Conservation (phyloP, 2,888 invertebrate genomes). For the Coleophora deauratella region DNA sequence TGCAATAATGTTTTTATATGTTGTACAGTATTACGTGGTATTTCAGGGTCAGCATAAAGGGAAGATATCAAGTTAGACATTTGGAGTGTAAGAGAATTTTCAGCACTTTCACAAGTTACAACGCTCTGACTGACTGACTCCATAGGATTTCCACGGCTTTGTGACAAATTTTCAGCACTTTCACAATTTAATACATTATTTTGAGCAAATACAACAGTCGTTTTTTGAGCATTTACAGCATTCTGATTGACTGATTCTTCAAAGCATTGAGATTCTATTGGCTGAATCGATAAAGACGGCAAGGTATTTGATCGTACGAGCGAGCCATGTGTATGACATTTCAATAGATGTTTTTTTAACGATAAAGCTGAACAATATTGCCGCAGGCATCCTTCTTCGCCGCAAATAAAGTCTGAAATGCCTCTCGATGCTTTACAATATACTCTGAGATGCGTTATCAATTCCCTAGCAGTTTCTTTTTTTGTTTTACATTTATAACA, state of each 20-base stretch:
- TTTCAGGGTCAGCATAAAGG: not conserved
- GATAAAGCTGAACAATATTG: slow-evolving; percentile 3
- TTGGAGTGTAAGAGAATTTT: not conserved
- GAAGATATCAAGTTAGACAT: not conserved
- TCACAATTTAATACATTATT: too few relatives aligned
- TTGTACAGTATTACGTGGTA: not conserved
- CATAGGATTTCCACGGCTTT: not conserved
- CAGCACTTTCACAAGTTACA: not conserved
- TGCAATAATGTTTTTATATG: not conserved
- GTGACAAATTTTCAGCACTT: not conserved
- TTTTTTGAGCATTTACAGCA: not conserved
- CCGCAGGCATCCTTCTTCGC: not conserved
- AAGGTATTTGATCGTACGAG: too few relatives aligned
- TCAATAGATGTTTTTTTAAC: slow-evolving; percentile 2
- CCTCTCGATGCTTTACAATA: not conserved
- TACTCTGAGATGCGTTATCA: slow-evolving; percentile 1
- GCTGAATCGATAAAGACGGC: not conserved
- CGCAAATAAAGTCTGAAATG: slow-evolving; percentile 2
- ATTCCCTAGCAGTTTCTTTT: not conserved
- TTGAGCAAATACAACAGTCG: too few relatives aligned
- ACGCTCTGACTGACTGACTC: too few relatives aligned
- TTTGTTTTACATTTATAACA: slow-evolving; percentile 2
- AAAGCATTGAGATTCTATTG: not conserved
- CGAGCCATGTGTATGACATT: not conserved
- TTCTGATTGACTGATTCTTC: not conserved